Evolutionary conservation across 1,140 invertebrate genomes (phyloP).

Genomic region (Cardiocondyla obscurior): DNA sequence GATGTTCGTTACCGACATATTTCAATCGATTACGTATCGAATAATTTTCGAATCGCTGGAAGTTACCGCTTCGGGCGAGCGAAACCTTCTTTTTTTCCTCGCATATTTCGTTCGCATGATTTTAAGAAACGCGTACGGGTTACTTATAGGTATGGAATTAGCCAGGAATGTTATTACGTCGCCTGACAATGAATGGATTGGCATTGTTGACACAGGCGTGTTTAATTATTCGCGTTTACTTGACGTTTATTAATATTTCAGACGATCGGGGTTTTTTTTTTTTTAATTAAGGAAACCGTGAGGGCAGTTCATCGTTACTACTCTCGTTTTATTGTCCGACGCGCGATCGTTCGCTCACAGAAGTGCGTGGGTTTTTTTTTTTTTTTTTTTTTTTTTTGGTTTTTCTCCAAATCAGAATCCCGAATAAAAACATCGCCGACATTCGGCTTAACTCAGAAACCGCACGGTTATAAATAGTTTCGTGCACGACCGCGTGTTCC

Average conservation of each 20-base stretch:
- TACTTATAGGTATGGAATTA: not conserved
- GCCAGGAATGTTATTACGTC: not conserved
- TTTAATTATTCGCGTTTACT: not conserved
- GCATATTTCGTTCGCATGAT: not conserved
- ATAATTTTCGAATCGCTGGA: conserved; percentile 14
- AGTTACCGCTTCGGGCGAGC: not conserved
- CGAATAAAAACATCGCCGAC: conserved; percentile 46
- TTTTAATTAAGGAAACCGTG: not conserved
- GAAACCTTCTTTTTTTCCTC: conserved; percentile 15
- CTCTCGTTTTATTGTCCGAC: not conserved
- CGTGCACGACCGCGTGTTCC: conserved; percentile 50
- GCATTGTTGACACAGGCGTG: not conserved
- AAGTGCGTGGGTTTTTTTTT: too few species aligned
- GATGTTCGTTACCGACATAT: conserved; percentile 52
- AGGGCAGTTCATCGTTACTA: not conserved
- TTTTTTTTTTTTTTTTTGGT: too few species aligned
- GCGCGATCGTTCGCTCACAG: not conserved
- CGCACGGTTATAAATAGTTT: conserved; percentile 65
- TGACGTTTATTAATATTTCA: not conserved
- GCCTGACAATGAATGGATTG: not conserved
- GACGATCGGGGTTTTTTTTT: not conserved
- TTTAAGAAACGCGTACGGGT: not conserved
- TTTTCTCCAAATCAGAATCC: not conserved
- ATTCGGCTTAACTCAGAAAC: conserved; percentile 53
- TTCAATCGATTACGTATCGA: conserved; percentile 22